A percentile compares a stretch with the other conserved stretches of the same genome.
These are phyloP conservation scores for Leptodactylus fallax DNA, from an alignment of 2,797 vertebrate species.

Conservation along the genomic window DNA sequence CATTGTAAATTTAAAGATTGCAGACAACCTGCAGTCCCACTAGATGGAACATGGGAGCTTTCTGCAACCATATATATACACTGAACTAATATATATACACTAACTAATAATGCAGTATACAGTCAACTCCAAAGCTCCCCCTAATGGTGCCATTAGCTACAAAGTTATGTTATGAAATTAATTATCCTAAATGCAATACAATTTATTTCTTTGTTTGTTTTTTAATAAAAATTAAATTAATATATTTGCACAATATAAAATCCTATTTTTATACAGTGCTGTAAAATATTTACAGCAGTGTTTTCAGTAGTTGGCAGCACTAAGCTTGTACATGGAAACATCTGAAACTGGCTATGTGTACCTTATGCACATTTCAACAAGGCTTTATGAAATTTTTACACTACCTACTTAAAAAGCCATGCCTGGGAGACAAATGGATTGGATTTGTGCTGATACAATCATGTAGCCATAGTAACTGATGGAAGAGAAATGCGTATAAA, in stretches of 20 bases:
- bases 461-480: conserved; percentile 48
- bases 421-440: conserved; percentile 49
- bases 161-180: too few relatives aligned
- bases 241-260: too few relatives aligned
- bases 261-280: background rate
- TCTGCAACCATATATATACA: too few relatives aligned
- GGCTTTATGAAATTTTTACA: conserved; percentile 16
- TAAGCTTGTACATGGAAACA: background rate
- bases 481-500: conserved; percentile 34
- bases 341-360: background rate
- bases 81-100: too few relatives aligned
- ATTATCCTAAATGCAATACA: too few relatives aligned
- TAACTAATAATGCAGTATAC: too few relatives aligned
- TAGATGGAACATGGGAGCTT: too few relatives aligned
- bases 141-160: too few relatives aligned
- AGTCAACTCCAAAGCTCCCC: too few relatives aligned
- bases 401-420: conserved; percentile 19
- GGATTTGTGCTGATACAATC: conserved; percentile 51
- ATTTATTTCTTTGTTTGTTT: too few relatives aligned
- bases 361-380: conserved; percentile 13
- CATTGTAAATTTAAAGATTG: too few relatives aligned
- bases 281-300: background rate
- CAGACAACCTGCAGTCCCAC: too few relatives aligned
- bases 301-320: background rate
- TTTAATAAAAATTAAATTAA: background rate